Evolutionary conservation across 2,113 vertebrate genomes (phyloP).

Genomic region (Paramisgurnus dabryanus): DNA sequence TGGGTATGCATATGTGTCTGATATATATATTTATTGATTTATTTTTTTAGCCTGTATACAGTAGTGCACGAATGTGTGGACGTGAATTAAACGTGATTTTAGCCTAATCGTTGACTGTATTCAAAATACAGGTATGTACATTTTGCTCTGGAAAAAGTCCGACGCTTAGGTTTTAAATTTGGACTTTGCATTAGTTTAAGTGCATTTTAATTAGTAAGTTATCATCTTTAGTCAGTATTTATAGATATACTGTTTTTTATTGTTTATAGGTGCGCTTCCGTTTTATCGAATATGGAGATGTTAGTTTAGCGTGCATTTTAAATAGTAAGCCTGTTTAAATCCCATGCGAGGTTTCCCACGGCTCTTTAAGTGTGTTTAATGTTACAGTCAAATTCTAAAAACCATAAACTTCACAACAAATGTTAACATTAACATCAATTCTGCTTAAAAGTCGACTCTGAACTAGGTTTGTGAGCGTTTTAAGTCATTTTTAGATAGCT

Average conservation of each 20-base stretch:
- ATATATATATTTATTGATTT: neutral
- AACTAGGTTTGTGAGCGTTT: neutral
- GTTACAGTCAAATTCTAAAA: neutral
- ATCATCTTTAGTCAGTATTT: too few relatives aligned
- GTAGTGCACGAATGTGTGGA: neutral
- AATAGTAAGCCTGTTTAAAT: neutral
- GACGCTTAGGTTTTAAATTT: neutral
- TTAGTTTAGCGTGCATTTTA: neutral
- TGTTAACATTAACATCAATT: neutral
- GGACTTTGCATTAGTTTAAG: neutral
- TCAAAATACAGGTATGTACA: neutral
- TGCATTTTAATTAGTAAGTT: too few relatives aligned
- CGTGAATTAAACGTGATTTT: neutral
- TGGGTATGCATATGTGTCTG: conserved; percentile 45
- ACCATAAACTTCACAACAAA: neutral
- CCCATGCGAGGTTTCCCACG: neutral
- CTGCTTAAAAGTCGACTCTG: neutral
- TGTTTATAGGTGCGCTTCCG: neutral
- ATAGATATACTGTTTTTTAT: too few relatives aligned
- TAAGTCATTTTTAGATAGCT: neutral
- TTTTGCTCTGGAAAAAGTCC: neutral
- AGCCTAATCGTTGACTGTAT: neutral
- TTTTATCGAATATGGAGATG: neutral
- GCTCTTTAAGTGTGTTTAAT: neutral
- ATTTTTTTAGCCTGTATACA: too few relatives aligned